Evolutionary conservation across 2,113 vertebrate species (phyloP), one percentile per base, ranked within the genome.

Genomic region (Plotosus lineatus): DNA sequence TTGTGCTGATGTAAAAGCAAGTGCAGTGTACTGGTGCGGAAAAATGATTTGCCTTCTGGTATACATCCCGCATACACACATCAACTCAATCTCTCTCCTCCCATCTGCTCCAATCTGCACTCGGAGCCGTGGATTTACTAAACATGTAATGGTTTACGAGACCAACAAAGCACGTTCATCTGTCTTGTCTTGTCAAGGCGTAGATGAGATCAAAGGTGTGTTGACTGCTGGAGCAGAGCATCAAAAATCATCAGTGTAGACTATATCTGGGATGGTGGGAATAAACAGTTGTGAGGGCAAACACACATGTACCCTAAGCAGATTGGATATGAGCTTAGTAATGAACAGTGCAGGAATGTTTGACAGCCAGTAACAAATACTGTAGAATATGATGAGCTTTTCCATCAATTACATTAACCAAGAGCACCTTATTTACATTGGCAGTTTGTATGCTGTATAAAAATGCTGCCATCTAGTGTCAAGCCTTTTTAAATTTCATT

Each of bases 391-490:
- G n/a, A 72, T 8, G 3, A 9, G n/a, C 3, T 31, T 42, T 78
- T 28, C 28, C 26, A 33, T 31, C 21, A 58, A 12, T 56, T 9
- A 36, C 12, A 3, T 61, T 40, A 81, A 65, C 9, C 42, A 50
- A 74, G 23, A 31, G 53, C 9, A 14, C 14, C 5, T 33, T 7
- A n/a, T 81, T 51, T 76, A 44, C 38, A 55, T 12, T 33, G 8
- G 51, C 48, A 28, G 48, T 33, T 33, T 38, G 40, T n/a, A n/a
- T n/a, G 4, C n/a, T 65, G 65, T 40, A 68, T 78, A 38, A 75
- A 72, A 23, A 48, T 81, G 78, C 81, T 85, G 81, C 78, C 81
- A 66, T 85, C 84, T 85, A 66, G 55, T 78, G 81, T 63, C 42
- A 50, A 44, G 12, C 15, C 48, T 31, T 53, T 65, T 63, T 50